These are phyloP conservation scores for Yponomeuta malinellus DNA, from an alignment of 2,888 invertebrate species.

Conservation along the genomic window DNA sequence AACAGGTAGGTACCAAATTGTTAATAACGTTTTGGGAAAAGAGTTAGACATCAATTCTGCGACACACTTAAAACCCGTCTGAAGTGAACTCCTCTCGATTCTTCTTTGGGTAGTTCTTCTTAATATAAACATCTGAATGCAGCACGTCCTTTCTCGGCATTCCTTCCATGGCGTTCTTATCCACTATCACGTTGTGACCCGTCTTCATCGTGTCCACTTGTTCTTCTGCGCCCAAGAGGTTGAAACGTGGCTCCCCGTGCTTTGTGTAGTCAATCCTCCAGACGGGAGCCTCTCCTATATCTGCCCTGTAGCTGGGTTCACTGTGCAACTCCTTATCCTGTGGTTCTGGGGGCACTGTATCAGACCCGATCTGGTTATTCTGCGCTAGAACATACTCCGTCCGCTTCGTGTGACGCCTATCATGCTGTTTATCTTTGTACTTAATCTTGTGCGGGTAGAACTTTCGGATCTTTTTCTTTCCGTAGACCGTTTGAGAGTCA, in stretches of 20 bases:
- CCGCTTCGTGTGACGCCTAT: slow-evolving; percentile 27
- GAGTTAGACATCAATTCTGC: no score
- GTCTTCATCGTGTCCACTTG: slow-evolving; percentile 25
- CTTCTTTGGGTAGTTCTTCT: slow-evolving; percentile 36
- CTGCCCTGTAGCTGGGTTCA: not conserved
- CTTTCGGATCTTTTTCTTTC: slow-evolving; percentile 52
- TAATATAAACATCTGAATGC: slow-evolving; percentile 59
- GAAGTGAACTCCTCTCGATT: not conserved
- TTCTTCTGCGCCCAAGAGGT: slow-evolving; percentile 29
- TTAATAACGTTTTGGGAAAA: no score
- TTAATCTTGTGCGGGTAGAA: slow-evolving; percentile 67
- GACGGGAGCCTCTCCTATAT: slow-evolving; percentile 35
- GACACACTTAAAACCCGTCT: not conserved
- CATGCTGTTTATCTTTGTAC: slow-evolving; percentile 31
- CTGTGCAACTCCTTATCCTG: not conserved
- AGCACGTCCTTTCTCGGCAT: slow-evolving; percentile 42
- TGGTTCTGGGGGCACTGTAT: not conserved
- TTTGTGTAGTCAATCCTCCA: slow-evolving; percentile 66
- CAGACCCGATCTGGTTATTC: not conserved
- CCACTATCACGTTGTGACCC: slow-evolving; percentile 39
- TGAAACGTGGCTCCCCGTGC: slow-evolving; percentile 52
- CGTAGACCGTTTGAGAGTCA: slow-evolving; percentile 19
- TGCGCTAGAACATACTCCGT: not conserved
- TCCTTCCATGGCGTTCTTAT: slow-evolving; percentile 41
- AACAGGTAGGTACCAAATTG: no score